These are phyloP conservation scores for Buphagus erythrorhynchus DNA, from an alignment of 2,797 vertebrate species.

Conservation along the genomic window DNA sequence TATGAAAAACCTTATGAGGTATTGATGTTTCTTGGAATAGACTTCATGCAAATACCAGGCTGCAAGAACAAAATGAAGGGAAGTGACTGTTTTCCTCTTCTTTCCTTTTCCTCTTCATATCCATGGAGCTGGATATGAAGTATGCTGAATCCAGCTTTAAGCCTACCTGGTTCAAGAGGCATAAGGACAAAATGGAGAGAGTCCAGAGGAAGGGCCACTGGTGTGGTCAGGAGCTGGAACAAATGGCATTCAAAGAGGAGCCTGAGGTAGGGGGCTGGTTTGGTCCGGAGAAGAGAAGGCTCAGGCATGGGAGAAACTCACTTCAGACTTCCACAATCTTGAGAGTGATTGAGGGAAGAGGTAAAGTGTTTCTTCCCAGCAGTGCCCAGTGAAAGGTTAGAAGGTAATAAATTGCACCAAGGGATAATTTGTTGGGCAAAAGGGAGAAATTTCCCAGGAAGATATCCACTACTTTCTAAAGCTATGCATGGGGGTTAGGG, in stretches of 20 bases:
- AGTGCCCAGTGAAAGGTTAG: neutral
- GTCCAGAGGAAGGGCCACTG: neutral
- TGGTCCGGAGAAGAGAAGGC: neutral
- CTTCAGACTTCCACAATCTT: neutral
- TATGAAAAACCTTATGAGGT: neutral
- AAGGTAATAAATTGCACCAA: neutral
- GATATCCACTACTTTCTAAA: neutral
- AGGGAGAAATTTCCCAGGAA: neutral
- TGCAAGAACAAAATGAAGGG: neutral
- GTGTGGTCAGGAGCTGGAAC: neutral
- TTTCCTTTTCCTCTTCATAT: neutral
- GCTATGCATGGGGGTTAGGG: accelerated
- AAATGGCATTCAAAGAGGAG: neutral
- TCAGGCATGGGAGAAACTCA: neutral
- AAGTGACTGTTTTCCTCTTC: neutral
- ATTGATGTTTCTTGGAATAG: neutral
- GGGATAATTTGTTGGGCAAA: neutral
- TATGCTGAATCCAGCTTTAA: neutral
- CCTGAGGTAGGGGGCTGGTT: neutral
- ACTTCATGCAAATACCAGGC: neutral
- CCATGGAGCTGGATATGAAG: neutral
- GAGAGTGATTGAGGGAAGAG: neutral
- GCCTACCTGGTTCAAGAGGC: neutral
- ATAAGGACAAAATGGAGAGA: neutral
- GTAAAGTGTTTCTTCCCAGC: neutral